Conservation (phyloP, 2,888 invertebrate genomes). For the Odontocerum albicorne region DNA sequence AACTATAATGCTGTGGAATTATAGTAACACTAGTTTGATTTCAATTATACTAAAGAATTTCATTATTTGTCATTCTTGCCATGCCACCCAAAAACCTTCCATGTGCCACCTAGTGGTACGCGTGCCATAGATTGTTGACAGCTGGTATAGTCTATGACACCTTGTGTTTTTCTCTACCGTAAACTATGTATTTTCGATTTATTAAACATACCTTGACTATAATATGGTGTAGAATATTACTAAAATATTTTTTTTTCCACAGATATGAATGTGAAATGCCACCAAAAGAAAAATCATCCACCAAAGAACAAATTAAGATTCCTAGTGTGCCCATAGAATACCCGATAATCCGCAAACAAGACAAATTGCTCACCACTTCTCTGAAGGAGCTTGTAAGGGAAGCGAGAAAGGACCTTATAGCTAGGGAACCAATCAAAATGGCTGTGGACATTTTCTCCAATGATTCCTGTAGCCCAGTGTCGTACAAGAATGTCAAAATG, state of each 20-base stretch:
- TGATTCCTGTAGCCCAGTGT: slow-evolving; percentile 22
- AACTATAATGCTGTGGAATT: no score
- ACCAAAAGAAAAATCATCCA: slow-evolving; percentile 33
- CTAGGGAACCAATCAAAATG: slow-evolving; percentile 33
- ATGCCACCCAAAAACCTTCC: no score
- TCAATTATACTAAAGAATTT: no score
- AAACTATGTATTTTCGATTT: no score
- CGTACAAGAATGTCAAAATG: neutral
- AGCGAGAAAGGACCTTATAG: slow-evolving; percentile 32
- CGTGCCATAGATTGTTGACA: no score
- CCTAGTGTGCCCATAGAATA: slow-evolving; percentile 19
- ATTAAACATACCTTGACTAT: neutral
- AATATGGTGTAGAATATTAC: neutral
- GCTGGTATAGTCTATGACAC: no score
- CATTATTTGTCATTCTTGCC: no score
- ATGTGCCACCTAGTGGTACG: no score
- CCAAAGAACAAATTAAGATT: slow-evolving; percentile 32
- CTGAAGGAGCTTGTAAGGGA: slow-evolving; percentile 34
- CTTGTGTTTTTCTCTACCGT: no score
- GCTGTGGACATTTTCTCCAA: slow-evolving; percentile 34
- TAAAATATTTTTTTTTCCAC: slow-evolving; percentile 1
- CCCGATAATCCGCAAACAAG: slow-evolving; percentile 24
- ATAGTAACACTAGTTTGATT: no score
- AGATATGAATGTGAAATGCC: slow-evolving; percentile 31
- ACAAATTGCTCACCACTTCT: slow-evolving; percentile 29